These are phyloP conservation scores for Cercopithecus petaurista DNA, from an alignment of 2,797 vertebrate genomes.

Conservation along the genomic window DNA sequence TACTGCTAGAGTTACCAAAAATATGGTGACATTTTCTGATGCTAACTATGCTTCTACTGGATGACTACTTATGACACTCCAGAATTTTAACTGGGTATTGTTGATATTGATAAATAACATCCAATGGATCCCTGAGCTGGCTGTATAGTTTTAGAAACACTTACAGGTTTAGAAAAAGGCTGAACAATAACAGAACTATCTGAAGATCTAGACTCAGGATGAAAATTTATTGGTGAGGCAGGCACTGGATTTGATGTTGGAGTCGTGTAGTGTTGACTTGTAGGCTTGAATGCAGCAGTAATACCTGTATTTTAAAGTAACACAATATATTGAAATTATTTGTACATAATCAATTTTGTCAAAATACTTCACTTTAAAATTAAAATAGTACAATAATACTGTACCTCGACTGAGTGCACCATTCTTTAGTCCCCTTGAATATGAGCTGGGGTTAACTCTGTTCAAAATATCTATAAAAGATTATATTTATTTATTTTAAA, in stretches of 20 bases:
- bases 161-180: constrained; percentile 83
- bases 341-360: constrained; percentile 50
- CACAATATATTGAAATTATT: constrained; percentile 65
- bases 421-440: constrained; percentile 87
- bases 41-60: constrained; percentile 78
- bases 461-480: constrained; percentile 88
- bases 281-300: constrained; percentile 82
- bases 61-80: constrained; percentile 80
- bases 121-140: constrained; percentile 75
- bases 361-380: constrained; percentile 73
- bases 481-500: constrained; percentile 62
- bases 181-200: constrained; percentile 80
- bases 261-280: constrained; percentile 81
- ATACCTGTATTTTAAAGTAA: constrained; percentile 84
- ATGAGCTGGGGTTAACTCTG: constrained; percentile 85
- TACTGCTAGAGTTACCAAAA: constrained; percentile 76
- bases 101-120: constrained; percentile 81
- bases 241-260: constrained; percentile 83
- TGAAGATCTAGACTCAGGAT: constrained; percentile 81
- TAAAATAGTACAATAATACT: constrained; percentile 78
- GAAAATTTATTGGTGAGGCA: constrained; percentile 82
- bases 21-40: constrained; percentile 74
- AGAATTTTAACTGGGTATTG: constrained; percentile 78
- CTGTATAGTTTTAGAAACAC: constrained; percentile 76
- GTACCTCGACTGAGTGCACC: constrained; percentile 87